A percentile compares a stretch with the other conserved stretches of the same genome.
phyloP scores from a whole-genome alignment of 1,140 invertebrate genomes.

The Ceratosolen solmsi region DNA sequence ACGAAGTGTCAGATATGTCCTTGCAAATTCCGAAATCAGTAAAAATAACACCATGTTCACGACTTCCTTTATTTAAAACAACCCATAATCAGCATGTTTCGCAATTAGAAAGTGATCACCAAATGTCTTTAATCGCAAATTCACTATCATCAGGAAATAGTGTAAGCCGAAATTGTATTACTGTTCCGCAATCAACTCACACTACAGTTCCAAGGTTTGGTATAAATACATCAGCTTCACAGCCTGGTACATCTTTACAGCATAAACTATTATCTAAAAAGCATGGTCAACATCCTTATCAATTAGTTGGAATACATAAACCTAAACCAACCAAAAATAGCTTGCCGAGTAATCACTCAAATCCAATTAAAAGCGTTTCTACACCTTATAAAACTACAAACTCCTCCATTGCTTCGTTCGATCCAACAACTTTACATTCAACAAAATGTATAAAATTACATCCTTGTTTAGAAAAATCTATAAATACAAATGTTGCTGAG shows the following conservation, averaged over 20 bases:
- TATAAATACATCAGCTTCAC: constrained; percentile 12
- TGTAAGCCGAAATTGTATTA: background rate
- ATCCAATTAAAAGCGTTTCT: background rate
- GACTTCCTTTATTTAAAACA: background rate
- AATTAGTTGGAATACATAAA: constrained; percentile 17
- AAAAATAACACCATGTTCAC: background rate
- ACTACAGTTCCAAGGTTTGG: background rate
- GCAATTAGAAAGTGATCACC: background rate
- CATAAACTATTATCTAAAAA: constrained; percentile 68
- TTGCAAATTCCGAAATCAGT: background rate
- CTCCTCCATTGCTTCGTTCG: background rate
- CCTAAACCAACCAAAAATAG: background rate
- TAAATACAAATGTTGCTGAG: background rate
- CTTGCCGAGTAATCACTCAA: background rate
- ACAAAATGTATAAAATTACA: background rate
- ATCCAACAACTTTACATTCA: background rate
- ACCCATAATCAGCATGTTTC: background rate
- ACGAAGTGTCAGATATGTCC: background rate
- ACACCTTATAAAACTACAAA: background rate
- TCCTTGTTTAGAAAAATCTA: background rate
- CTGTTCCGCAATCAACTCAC: background rate
- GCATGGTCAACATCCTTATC: constrained; percentile 54
- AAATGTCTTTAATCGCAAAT: background rate
- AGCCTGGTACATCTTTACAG: constrained; percentile 61
- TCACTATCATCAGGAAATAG: background rate